A percentile compares a stretch with the other conserved stretches of the same genome.
phyloP scores from a whole-genome alignment of 2,113 vertebrate species.

The Clarias macrocephalus region DNA sequence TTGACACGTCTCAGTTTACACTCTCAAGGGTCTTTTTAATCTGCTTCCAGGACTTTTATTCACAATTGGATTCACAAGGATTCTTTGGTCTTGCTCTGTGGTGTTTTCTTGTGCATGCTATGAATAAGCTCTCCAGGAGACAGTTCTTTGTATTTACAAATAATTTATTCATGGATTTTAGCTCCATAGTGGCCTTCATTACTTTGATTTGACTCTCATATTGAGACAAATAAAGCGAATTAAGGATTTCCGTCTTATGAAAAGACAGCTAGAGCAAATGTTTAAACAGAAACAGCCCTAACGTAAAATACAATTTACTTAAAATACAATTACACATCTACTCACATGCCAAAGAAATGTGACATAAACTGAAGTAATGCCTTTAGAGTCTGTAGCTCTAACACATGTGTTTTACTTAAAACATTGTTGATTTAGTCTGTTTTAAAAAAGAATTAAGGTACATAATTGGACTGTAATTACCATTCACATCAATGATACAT shows the following conservation, averaged over 20 bases:
- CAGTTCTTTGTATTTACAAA: neutral
- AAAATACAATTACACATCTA: neutral
- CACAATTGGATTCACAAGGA: conserved; percentile 20
- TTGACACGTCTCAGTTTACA: conserved; percentile 30
- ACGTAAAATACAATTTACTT: neutral
- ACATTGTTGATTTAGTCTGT: neutral
- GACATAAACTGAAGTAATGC: neutral
- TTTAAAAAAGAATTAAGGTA: neutral
- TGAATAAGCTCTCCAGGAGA: neutral
- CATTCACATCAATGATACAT: neutral
- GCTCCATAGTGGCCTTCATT: neutral
- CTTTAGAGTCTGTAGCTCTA: neutral
- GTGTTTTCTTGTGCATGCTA: neutral
- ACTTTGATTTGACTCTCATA: neutral
- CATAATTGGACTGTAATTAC: neutral
- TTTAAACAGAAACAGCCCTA: neutral
- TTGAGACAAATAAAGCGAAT: neutral
- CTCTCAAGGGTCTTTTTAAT: conserved; percentile 34
- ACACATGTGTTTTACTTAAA: neutral
- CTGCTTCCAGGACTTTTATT: conserved; percentile 36
- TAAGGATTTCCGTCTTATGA: neutral
- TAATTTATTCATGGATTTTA: conserved; percentile 8
- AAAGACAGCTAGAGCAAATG: conserved; percentile 1
- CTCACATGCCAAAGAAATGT: neutral
- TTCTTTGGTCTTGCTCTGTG: conserved; percentile 1